phyloP scores from a whole-genome alignment of 2,113 vertebrate species.

The Chamaetylas fuelleborni region DNA sequence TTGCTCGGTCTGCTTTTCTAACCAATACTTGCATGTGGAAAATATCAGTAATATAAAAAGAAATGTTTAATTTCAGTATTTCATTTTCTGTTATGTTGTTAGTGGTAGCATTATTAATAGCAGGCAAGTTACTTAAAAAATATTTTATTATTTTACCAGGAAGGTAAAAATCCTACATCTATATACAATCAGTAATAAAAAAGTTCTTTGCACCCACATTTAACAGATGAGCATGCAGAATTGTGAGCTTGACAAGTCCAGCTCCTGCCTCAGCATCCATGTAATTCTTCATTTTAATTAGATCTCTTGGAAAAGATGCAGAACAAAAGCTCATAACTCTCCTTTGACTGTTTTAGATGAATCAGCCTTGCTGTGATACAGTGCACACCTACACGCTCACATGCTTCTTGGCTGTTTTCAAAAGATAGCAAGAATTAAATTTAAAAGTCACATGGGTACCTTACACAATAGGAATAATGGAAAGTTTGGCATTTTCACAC shows the following conservation, averaged over 20 bases:
- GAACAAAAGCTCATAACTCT: conserved; percentile 16
- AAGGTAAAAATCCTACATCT: neutral
- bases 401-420: neutral
- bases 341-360: neutral
- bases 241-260: neutral
- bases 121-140: neutral
- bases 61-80: neutral
- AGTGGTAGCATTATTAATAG: neutral
- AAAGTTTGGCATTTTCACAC: neutral
- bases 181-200: neutral
- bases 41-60: neutral
- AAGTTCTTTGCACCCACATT: neutral
- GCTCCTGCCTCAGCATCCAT: neutral
- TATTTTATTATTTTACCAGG: neutral
- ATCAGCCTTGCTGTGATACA: conserved; percentile 3
- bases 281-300: conserved; percentile 53
- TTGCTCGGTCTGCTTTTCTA: neutral
- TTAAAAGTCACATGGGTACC: neutral
- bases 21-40: neutral
- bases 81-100: neutral
- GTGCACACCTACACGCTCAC: neutral
- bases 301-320: conserved; percentile 18
- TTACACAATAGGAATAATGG: neutral
- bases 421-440: conserved; percentile 17
- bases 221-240: conserved; percentile 6